Conservation (phyloP, 2,797 vertebrate species). For the Aselliscus stoliczkanus region DNA sequence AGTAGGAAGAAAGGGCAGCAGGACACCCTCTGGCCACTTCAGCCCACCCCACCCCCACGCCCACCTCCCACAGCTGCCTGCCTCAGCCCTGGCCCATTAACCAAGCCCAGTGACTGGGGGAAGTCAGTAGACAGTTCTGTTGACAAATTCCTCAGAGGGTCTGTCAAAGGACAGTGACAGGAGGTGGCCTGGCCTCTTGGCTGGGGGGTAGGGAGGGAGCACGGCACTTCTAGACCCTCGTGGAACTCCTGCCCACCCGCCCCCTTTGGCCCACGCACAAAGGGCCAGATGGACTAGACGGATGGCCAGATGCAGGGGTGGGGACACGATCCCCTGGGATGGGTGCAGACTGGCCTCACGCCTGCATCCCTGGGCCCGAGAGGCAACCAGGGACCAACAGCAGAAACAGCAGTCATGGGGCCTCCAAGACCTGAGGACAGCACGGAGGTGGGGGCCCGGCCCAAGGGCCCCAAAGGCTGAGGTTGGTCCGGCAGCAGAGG, state of each 20-base stretch:
- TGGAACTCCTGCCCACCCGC: background rate
- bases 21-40: fast-evolving
- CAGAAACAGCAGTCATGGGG: background rate
- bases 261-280: background rate
- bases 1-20: background rate
- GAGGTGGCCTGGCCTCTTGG: background rate
- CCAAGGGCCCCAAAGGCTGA: background rate
- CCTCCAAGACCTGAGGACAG: background rate
- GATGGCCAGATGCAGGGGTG: background rate
- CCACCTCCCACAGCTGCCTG: background rate
- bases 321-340: fast-evolving
- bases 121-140: background rate
- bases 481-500: background rate
- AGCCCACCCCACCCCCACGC: too few relatives aligned
- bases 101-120: fast-evolving
- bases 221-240: background rate
- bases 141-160: background rate
- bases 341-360: background rate
- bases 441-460: background rate
- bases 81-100: background rate
- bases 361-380: background rate
- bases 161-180: fast-evolving
- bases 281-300: background rate
- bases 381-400: background rate
- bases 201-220: background rate